A percentile compares a stretch with the other conserved stretches of the same genome.
phyloP scores from a whole-genome alignment of 2,113 vertebrate genomes.

The Leucopsar rothschildi region DNA sequence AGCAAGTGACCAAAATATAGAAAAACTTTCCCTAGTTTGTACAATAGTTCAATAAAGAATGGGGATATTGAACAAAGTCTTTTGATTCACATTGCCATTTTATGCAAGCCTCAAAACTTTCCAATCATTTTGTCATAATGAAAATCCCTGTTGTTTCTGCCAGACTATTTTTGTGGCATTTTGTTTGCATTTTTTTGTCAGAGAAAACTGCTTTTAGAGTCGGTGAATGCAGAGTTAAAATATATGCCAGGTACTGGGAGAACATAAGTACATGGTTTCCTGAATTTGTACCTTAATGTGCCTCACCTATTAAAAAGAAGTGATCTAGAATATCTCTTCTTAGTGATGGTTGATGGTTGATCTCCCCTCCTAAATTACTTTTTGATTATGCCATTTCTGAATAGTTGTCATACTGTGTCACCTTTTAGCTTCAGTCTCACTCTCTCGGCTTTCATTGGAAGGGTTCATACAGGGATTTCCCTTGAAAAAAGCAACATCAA shows the following conservation, averaged over 20 bases:
- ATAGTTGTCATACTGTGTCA: neutral
- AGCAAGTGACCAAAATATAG: neutral
- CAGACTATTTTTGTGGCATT: neutral
- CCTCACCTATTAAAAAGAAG: neutral
- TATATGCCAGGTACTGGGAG: neutral
- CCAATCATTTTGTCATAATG: neutral
- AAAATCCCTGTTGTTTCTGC: neutral
- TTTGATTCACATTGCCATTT: neutral
- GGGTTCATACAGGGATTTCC: neutral
- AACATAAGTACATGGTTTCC: neutral
- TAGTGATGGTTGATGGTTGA: neutral
- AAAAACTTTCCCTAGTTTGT: neutral
- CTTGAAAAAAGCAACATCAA: neutral
- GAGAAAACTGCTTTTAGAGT: neutral
- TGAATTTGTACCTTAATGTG: neutral
- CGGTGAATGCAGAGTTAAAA: neutral
- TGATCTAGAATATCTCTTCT: neutral
- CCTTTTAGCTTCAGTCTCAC: neutral
- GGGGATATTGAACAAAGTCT: neutral
- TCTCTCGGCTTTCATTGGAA: neutral
- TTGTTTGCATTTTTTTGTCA: neutral
- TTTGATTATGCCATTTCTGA: neutral
- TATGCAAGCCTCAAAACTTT: neutral
- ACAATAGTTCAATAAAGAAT: neutral
- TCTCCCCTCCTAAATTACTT: neutral